phyloP scores from a whole-genome alignment of 1,140 invertebrate species.

The Globodera rostochiensis region DNA sequence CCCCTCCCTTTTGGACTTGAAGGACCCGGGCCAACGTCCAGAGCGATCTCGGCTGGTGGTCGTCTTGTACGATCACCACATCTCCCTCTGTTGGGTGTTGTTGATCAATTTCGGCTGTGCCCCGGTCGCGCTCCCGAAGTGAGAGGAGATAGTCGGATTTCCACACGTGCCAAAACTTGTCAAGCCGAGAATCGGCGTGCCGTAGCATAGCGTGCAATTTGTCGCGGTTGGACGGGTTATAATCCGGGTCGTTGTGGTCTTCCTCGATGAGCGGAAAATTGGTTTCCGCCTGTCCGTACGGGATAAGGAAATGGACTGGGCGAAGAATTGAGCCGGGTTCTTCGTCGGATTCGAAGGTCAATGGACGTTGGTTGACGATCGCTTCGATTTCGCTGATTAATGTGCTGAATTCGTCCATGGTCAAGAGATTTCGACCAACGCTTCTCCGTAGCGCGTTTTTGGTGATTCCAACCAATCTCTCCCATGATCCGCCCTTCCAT shows the following conservation, averaged over 20 bases:
- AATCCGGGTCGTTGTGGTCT: neutral
- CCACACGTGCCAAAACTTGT: neutral
- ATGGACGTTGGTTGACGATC: neutral
- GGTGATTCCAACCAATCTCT: too few relatives aligned
- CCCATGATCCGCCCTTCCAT: too few relatives aligned
- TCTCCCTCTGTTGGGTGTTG: neutral
- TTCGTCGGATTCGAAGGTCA: constrained; percentile 2
- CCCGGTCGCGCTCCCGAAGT: neutral
- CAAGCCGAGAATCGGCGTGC: neutral
- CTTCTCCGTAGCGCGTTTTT: too few relatives aligned
- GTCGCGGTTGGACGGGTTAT: neutral
- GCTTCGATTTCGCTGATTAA: neutral
- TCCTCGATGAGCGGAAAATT: neutral
- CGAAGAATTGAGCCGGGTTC: neutral
- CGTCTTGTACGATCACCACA: neutral
- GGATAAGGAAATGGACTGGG: constrained; percentile 4
- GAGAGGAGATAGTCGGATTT: neutral
- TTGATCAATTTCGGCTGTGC: neutral
- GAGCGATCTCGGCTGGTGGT: neutral
- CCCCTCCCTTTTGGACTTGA: neutral
- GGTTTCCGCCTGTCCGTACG: neutral
- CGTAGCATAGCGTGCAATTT: neutral
- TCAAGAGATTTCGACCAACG: too few relatives aligned
- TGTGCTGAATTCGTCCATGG: neutral
- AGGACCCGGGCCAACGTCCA: neutral